Conservation (phyloP, 2,797 vertebrate species). For the Anabacerthia variegaticeps region DNA sequence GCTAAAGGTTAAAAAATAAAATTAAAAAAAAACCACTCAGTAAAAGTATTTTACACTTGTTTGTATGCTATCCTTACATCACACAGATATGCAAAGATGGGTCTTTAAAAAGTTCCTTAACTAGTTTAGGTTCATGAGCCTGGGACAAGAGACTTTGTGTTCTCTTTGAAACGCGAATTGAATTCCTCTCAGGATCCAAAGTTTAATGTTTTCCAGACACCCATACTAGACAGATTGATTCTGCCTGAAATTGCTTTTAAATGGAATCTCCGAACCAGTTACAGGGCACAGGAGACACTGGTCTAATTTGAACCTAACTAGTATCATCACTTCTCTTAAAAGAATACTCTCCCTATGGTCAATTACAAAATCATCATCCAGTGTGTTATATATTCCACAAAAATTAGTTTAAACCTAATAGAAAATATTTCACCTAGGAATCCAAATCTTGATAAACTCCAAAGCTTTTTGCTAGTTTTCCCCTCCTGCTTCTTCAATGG, state of each 20-base stretch:
- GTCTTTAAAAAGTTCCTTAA: background rate
- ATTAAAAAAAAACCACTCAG: background rate
- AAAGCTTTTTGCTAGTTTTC: background rate
- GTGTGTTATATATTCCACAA: background rate
- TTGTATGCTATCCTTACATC: background rate
- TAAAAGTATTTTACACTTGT: background rate
- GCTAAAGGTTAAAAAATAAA: background rate
- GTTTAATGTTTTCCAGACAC: background rate
- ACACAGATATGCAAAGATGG: rapidly evolving
- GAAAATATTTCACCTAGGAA: background rate
- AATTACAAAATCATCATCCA: background rate
- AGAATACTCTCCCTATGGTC: background rate
- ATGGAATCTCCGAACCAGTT: rapidly evolving
- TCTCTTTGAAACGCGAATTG: background rate
- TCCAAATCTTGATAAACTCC: background rate
- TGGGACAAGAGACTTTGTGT: rapidly evolving
- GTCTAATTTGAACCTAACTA: background rate
- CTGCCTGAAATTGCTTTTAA: background rate
- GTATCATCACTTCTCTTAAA: background rate
- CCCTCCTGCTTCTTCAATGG: background rate
- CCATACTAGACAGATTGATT: background rate
- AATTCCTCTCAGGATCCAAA: background rate
- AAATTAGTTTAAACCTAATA: background rate
- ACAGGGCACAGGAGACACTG: background rate
- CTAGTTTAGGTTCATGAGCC: background rate